Base-by-base conservation (phyloP, 2,888 invertebrate species). In the Chaitophorus viminalis region DNA sequence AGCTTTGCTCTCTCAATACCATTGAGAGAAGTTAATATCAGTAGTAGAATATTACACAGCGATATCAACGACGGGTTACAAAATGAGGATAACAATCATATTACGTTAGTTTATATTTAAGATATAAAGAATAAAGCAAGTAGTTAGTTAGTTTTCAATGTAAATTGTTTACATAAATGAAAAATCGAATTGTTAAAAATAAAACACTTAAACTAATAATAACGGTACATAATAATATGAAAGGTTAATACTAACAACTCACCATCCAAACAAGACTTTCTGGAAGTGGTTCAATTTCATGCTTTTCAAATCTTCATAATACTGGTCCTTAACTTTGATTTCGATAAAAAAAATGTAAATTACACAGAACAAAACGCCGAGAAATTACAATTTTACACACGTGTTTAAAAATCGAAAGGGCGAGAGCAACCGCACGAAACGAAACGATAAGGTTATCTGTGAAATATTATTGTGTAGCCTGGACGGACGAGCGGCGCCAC, bases 241-340 rank as follows among this genome's bases (percentile, higher is more conserved):
- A 68, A n/a, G 0, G 9, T 70, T 29, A n/a, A 68, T 14, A 29
- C 21, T 65, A 65, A 75, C 33, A 3, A 82, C 78, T 82, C 65
- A 88, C 79, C 79, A 89, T 89, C 65, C 74, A 65, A 81, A 33
- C 74, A 87, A 87, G 74, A 87, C 87, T 87, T 87, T 87, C 46
- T 87, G 87, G 14, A 87, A 87, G n/a, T 87, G 81, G 18, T 87
- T 87, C 74, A 87, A 65, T 81, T 39, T 81, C 87, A 87, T 87
- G 74, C 87, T 87, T 75, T 65, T 14, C 21, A 25, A 1, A 17
- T 29, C 1, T 39, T 31, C 87, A 87, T 75, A 18, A n/a, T 65
- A 68, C 1, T 29, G n/a, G 9, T 68, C 68, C 29, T 17, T 8
- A 29, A 11, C 25, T 60, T 25, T 25, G 60, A 8, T 65, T 11